Base-by-base conservation (phyloP, 2,888 invertebrate species). In the Muscina levida region DNA sequence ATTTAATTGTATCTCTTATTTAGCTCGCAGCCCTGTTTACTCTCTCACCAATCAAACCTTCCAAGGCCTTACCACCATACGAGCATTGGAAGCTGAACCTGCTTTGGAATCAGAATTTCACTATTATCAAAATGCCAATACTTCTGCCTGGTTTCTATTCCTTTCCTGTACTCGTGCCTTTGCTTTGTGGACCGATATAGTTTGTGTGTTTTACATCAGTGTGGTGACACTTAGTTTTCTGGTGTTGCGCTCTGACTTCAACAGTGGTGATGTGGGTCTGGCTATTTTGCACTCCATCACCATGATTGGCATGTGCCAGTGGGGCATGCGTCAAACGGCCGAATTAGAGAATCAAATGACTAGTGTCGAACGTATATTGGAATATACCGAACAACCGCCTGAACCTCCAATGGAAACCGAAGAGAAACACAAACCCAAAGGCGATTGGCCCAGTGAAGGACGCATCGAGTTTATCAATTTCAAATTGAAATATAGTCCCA, bases 151-250 rank as follows among this genome's bases (percentile, higher is more conserved):
- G 94, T 92, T 92, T 88, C 91, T 97, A 78, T 97, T 97, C 89
- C 93, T 98, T 44, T 94, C 96, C 0, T 95, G 96, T 26, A 96
- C 96, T 0, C 94, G 98, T 76, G 98, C 98, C 85, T 97, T 99
- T 88, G 98, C 97, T 0, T 94, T 97, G 85, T 96, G 96, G 93
- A 91, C 98, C 84, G 99, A 99, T 89, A 91, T 97, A 78, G 93
- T 98, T 65, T 98, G 98, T 87, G 93, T 96, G 0, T 84, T 95
- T 1, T 98, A 97, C 90, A 96, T 98, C 81, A 93, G 93, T 0
- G 90, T 95, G 51, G 97, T 98, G 0, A 96, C 97, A 0, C 93
- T 96, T 85, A 96, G 96, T 86, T 97, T 97, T 88, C 92, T 98
- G 26, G 88, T 96, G 1, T 90, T 95, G 19, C 92, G 84, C 31